Evolutionary conservation across 23 tunicate genomes (phyloP), one percentile per base, ranked within the genome.

Genomic region (Botrylloides violaceus): DNA sequence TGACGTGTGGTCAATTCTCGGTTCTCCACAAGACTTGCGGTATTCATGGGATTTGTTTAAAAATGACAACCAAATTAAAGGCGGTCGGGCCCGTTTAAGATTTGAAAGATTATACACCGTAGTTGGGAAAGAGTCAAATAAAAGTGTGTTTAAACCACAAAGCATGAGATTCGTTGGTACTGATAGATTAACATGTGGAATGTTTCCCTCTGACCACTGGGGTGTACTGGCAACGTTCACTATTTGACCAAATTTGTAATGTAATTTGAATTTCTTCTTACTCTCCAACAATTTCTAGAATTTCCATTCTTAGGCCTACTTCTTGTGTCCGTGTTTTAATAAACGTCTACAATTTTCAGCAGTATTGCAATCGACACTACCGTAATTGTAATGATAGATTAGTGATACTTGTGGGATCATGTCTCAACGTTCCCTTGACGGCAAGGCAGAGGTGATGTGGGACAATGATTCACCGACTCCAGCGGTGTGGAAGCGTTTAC

Each of bases 381-480:
- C 18, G 55, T 47, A 47, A 18, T 47, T 47, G 55, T 12, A 47
- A 47, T 47, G 18, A n/a, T n/a, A n/a, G n/a, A n/a, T n/a, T n/a
- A n/a, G n/a, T n/a, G n/a, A n/a, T n/a, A n/a, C n/a, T n/a, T n/a
- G n/a, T 7, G 53, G 12, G 15, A 15, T 43, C 53, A 43, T 43
- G 53, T 43, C 53, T 43, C 53, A 43, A 43, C 15, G 53, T 43
- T n/a, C n/a, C n/a, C 53, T 63, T 22, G 36, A 63, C 29, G 70
- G 29, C 36, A 63, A 81, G 27, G 80, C 64, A 2, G 86, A 81
- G 70, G 95, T 87, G 5, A 65, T 34, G 48, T 87, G 95, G 95
- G 81, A 87, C 70, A 72, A 73, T 76, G 95, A 75, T 30, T 87
- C 95, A 27, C 95, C 95, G 1, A 87, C 87, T 24, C 86, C 95